Percentiles rank a stretch among this genome's conserved stretches.
phyloP scores from a whole-genome alignment of 2,888 invertebrate genomes.

The Gastrophysa polygoni region DNA sequence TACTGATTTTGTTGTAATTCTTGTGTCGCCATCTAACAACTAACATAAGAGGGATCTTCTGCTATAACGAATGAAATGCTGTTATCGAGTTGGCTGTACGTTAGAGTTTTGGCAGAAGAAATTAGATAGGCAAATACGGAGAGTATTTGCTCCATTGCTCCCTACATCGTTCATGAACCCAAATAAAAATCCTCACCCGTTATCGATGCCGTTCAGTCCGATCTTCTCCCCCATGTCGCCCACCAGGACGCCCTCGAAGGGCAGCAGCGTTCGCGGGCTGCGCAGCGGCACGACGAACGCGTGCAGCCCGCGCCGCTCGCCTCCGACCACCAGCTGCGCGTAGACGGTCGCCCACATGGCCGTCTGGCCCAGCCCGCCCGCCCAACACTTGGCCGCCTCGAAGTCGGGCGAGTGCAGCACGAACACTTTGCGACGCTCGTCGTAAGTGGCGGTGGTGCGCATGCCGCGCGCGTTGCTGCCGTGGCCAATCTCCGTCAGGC shows the following conservation, averaged over 20 bases:
- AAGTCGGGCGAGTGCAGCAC: conserved; percentile 77
- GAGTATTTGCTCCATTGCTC: no score
- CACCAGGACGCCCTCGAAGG: conserved; percentile 80
- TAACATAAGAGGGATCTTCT: no score
- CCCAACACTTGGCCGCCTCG: conserved; percentile 86
- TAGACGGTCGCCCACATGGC: conserved; percentile 88
- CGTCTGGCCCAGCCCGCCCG: conserved; percentile 77
- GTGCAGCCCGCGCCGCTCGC: conserved; percentile 82
- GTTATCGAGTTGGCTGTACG: no score
- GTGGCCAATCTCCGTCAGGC: conserved; percentile 88
- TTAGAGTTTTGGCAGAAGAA: no score
- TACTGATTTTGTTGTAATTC: no score
- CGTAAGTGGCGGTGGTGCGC: conserved; percentile 84
- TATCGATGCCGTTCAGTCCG: conserved; percentile 90
- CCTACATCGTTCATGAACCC: no score
- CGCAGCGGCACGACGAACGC: conserved; percentile 88
- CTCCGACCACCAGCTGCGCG: conserved; percentile 84
- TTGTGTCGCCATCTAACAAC: no score
- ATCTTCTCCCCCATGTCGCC: conserved; percentile 94
- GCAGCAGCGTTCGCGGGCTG: conserved; percentile 71
- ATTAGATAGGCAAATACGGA: no score
- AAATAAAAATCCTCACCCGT: conserved; percentile 83
- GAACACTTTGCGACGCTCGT: conserved; percentile 72
- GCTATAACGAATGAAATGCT: no score
- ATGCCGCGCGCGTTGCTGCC: conserved; percentile 90